These are phyloP conservation scores for Drosophila flavopinicola DNA, from an alignment of 2,888 invertebrate genomes.

Conservation along the genomic window DNA sequence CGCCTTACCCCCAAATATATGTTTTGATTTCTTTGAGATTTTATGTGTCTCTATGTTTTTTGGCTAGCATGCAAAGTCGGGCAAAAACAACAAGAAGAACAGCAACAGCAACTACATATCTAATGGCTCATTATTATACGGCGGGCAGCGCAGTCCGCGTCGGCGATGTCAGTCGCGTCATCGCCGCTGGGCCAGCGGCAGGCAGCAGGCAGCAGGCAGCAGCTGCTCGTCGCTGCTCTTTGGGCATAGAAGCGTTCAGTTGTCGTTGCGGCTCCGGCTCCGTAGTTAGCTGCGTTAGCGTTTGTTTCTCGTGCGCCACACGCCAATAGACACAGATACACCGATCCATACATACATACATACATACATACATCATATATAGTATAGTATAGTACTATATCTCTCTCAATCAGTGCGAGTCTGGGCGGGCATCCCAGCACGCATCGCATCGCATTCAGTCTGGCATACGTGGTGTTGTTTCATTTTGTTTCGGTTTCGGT, in stretches of 20 bases:
- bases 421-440: slow-evolving; percentile 48
- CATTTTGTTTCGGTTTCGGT: neutral
- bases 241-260: slow-evolving; percentile 44
- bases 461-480: slow-evolving; percentile 37
- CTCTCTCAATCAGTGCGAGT: slow-evolving; percentile 72
- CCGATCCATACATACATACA: slow-evolving; percentile 1
- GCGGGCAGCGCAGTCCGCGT: slow-evolving; percentile 37
- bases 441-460: slow-evolving; percentile 40
- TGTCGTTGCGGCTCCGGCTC: slow-evolving; percentile 61
- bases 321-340: slow-evolving; percentile 11
- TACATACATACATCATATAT: neutral
- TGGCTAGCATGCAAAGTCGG: slow-evolving; percentile 45
- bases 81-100: slow-evolving; percentile 1
- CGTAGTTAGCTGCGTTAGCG: slow-evolving; percentile 55
- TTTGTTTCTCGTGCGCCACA: slow-evolving; percentile 41
- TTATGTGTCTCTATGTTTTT: slow-evolving; percentile 19
- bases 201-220: slow-evolving; percentile 42
- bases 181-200: slow-evolving; percentile 30
- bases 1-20: slow-evolving; percentile 22
- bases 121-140: slow-evolving; percentile 58
- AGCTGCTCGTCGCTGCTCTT: slow-evolving; percentile 44
- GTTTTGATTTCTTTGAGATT: slow-evolving; percentile 25
- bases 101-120: slow-evolving; percentile 21
- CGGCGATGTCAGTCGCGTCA: slow-evolving; percentile 39
- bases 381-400: no score